Base-by-base conservation (phyloP, 1,140 invertebrate genomes). In the Littorina saxatilis region DNA sequence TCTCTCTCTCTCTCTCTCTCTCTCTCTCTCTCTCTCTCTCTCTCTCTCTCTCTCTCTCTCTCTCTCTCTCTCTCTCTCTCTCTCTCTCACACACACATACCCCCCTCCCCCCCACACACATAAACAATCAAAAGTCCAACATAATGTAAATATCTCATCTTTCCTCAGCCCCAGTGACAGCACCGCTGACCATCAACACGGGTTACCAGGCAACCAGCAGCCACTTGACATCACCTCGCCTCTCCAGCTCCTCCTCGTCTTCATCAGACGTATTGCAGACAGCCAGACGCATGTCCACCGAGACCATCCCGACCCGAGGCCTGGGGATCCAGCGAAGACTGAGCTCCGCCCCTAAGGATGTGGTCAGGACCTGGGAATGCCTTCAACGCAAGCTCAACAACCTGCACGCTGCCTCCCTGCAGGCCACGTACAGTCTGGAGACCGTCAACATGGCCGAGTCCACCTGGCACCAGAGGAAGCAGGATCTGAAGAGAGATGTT, bases 351-450 rank as follows among this genome's bases (percentile, higher is more conserved):
- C 58, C 76, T 20, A 15, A 27, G 1, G 37, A 78, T 1, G 76
- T 78, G 37, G 55, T 78, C 7, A 35, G 40, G n/a, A 43, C 76
- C 13, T 78, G 76, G 76, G 76, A 78, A 27, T 29, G 58, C 23
- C 58, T 78, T 35, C 76, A 78, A 37, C n/a, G 58, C 7, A 81
- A 84, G 50, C 52, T 85, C 4, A 50, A 68, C 35, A 35, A 58
- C 50, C 81, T 87, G 23, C 86, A 87, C 73, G 72, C 75, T 0
- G 84, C 85, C 35, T 84, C 86, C 40, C 80, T 87, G 35, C 77
- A 79, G 35, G 80, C 84, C 7, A 81, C 85, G 23, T 86, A 85
- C 50, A 73, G 83, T 27, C 72, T 87, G n/a, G 86, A 87, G 23
- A 70, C 73, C 32, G 75, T 87, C 39, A 86, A 80, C 43, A 78